Percentiles rank a stretch among this genome's conserved stretches.
Conservation (phyloP, 2,113 vertebrate genomes). For the Oceanites oceanicus region DNA sequence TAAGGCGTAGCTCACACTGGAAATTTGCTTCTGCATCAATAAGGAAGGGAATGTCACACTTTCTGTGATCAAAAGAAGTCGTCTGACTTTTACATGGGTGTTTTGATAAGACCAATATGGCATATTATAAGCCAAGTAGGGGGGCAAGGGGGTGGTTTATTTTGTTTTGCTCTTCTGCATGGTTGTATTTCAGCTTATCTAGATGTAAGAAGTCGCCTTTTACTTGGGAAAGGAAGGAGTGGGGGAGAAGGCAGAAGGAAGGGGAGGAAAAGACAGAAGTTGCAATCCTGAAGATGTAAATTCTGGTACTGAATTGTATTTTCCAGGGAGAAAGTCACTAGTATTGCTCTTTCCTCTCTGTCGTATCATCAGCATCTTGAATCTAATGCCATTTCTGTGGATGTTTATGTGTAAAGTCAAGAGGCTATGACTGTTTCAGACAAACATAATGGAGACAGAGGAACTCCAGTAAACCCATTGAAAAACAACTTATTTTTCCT, state of each 20-base stretch:
- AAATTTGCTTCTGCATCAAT: neutral
- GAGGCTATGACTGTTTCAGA: neutral
- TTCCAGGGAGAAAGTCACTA: neutral
- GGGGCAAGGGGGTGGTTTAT: neutral
- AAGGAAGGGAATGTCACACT: neutral
- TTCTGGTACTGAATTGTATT: neutral
- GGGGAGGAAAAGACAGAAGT: neutral
- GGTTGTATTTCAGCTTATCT: neutral
- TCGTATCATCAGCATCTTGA: neutral
- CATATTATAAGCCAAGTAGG: neutral
- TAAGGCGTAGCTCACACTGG: too few relatives aligned
- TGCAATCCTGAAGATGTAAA: neutral
- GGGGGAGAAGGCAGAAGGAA: neutral
- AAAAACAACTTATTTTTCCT: neutral
- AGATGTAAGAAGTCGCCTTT: neutral
- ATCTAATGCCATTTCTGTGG: neutral
- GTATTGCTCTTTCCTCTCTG: neutral
- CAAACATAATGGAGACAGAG: neutral
- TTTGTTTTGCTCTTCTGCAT: neutral
- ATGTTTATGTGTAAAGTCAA: neutral
- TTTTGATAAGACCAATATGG: neutral
- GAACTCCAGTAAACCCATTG: neutral
- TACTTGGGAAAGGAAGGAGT: neutral
- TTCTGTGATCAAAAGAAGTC: neutral
- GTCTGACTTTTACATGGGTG: neutral